Evolutionary conservation across 2,888 invertebrate genomes (phyloP).

Genomic region (Melangyna quadrimaculata): DNA sequence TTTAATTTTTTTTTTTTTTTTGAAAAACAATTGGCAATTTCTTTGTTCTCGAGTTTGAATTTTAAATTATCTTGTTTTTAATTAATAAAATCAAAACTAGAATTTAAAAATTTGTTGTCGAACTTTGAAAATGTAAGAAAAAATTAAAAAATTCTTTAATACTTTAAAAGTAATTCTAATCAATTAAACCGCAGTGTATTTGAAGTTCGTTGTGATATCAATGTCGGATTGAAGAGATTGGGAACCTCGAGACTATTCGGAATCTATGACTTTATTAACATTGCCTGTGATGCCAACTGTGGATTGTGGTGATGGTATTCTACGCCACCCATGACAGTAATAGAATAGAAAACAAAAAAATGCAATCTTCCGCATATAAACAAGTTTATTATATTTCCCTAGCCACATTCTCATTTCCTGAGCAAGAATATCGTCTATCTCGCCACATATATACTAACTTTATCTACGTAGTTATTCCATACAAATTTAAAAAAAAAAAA

Average conservation of each 20-base stretch:
- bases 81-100: no score
- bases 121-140: no score
- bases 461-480: slow-evolving; percentile 14
- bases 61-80: no score
- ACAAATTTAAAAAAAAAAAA: neutral
- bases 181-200: neutral
- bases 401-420: slow-evolving; percentile 67
- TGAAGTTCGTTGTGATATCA: slow-evolving; percentile 22
- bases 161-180: neutral
- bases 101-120: no score
- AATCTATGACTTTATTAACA: slow-evolving; percentile 68
- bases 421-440: neutral
- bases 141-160: no score
- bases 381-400: slow-evolving; percentile 69
- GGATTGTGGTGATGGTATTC: slow-evolving; percentile 48
- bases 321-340: slow-evolving; percentile 62
- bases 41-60: no score
- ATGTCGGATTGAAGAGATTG: slow-evolving; percentile 17
- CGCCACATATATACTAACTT: neutral
- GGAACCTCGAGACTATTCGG: slow-evolving; percentile 28
- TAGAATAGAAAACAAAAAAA: slow-evolving; percentile 45
- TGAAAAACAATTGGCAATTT: no score
- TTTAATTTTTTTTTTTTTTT: no score
- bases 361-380: slow-evolving; percentile 69
- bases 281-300: slow-evolving; percentile 31